These are phyloP conservation scores for Vombatus ursinus DNA, from an alignment of 2,113 vertebrate species.

Conservation along the genomic window DNA sequence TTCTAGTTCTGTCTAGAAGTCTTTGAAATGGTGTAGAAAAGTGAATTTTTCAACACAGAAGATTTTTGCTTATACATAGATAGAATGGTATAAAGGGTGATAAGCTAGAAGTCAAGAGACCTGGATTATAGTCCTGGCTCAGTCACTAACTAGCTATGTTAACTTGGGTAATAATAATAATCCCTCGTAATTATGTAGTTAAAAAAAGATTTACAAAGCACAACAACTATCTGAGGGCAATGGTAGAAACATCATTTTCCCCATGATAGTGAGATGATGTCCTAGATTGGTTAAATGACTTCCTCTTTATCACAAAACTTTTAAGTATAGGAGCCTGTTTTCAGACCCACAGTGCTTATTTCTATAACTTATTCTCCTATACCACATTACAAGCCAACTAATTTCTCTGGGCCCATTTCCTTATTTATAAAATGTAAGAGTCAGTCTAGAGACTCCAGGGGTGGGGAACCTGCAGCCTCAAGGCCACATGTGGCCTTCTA, in stretches of 20 bases:
- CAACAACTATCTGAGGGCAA: background rate
- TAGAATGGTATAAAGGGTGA: constrained; percentile 4
- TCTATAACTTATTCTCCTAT: background rate
- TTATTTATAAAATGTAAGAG: background rate
- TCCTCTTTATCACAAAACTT: background rate
- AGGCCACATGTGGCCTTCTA: no score
- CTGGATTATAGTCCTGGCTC: background rate
- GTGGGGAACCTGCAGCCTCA: no score
- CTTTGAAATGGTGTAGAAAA: background rate
- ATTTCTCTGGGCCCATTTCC: background rate
- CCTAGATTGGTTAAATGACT: background rate
- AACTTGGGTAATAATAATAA: background rate
- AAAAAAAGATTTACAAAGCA: background rate
- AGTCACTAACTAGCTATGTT: background rate
- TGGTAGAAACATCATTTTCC: background rate
- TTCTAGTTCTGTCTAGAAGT: background rate
- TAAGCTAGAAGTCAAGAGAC: background rate
- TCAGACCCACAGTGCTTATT: background rate
- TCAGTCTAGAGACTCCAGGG: background rate
- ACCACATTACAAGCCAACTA: background rate
- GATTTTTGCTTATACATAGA: constrained; percentile 44
- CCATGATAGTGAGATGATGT: background rate
- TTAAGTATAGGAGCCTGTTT: background rate
- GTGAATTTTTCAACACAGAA: constrained; percentile 19
- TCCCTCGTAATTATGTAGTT: background rate